These are phyloP conservation scores for Hanleya hanleyi DNA, from an alignment of 2,888 invertebrate genomes.

Conservation along the genomic window DNA sequence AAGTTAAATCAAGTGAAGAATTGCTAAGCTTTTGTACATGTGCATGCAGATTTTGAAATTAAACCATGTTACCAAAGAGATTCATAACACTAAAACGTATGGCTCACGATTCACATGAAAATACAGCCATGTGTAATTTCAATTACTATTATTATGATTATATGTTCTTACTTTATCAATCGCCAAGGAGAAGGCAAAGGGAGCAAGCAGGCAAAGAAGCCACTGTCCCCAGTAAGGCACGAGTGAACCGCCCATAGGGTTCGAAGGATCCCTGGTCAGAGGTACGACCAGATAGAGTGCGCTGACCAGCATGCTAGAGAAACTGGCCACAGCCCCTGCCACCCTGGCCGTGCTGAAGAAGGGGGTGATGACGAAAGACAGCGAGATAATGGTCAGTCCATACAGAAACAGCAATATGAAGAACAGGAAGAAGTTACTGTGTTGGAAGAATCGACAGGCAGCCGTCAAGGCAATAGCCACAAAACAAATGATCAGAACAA, in stretches of 20 bases:
- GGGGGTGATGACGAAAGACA: slow-evolving; percentile 88
- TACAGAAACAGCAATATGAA: slow-evolving; percentile 86
- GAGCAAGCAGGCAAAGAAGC: slow-evolving; percentile 86
- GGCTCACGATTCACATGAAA: too few relatives aligned
- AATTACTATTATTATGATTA: too few relatives aligned
- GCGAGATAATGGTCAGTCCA: slow-evolving; percentile 86
- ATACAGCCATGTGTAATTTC: too few relatives aligned
- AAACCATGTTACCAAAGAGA: too few relatives aligned
- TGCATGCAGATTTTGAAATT: too few relatives aligned
- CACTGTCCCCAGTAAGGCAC: slow-evolving; percentile 81
- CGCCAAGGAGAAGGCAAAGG: slow-evolving; percentile 86
- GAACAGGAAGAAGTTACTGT: slow-evolving; percentile 85
- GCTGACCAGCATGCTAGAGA: slow-evolving; percentile 85
- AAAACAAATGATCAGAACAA: slow-evolving; percentile 82
- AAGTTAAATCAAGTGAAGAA: too few relatives aligned
- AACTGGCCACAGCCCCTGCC: slow-evolving; percentile 83
- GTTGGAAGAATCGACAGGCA: slow-evolving; percentile 83
- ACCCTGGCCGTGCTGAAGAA: slow-evolving; percentile 83
- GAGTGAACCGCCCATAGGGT: slow-evolving; percentile 48
- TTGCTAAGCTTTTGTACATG: too few relatives aligned
- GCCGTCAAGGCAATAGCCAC: slow-evolving; percentile 72
- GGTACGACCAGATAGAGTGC: slow-evolving; percentile 87
- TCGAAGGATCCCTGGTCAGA: slow-evolving; percentile 72
- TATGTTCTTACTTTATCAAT: slow-evolving; percentile 83
- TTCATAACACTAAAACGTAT: too few relatives aligned